Conservation (phyloP, 2,797 vertebrate genomes). For the Macropus fuliginosus region DNA sequence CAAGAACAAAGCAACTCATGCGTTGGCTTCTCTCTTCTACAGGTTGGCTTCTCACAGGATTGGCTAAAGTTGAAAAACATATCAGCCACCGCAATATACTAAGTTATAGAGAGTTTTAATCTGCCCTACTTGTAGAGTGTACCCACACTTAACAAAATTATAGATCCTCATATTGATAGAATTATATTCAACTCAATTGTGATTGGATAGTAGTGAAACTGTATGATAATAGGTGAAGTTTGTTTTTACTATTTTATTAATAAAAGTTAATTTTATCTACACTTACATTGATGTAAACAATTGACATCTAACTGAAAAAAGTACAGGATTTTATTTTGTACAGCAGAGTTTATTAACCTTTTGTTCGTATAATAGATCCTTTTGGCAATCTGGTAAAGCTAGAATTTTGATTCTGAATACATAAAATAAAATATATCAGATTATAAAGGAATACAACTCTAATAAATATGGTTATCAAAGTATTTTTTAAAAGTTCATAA, state of each 20-base stretch:
- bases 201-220: neutral
- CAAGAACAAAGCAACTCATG: neutral
- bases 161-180: neutral
- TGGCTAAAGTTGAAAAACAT: neutral
- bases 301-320: neutral
- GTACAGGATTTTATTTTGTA: neutral
- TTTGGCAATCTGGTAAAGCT: neutral
- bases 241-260: neutral
- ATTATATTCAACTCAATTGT: neutral
- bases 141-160: neutral
- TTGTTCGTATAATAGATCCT: neutral
- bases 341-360: neutral
- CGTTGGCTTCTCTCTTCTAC: neutral
- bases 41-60: neutral
- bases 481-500: neutral
- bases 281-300: neutral
- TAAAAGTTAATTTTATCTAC: neutral
- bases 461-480: neutral
- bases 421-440: neutral
- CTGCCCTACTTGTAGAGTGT: neutral
- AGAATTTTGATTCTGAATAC: neutral
- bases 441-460: neutral
- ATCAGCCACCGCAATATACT: neutral
- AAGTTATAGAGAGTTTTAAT: neutral
- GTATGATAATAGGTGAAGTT: neutral